Base-by-base conservation (phyloP, 2,113 vertebrate species). In the Bucco capensis region DNA sequence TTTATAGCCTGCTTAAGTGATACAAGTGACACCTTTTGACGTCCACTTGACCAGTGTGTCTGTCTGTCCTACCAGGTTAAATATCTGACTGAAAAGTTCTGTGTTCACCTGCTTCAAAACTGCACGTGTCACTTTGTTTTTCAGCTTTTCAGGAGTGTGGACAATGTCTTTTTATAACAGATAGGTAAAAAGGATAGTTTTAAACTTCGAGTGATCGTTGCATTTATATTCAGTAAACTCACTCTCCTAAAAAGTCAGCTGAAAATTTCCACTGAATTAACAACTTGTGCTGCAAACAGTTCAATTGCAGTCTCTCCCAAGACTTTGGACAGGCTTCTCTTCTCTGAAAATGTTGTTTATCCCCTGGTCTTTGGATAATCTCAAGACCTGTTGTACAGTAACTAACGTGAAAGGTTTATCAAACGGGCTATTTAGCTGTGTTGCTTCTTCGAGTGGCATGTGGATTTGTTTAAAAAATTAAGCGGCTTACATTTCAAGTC, bases 261-360 rank as follows among this genome's bases (percentile, higher is more conserved):
- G 73, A 90, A 64, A 86, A 83, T 90, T 93, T 78, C 70, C 57
- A 21, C 46, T 64, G 24, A 92, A 85, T 87, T 70, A 56, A 86
- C 44, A 30, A 30, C 8, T 83, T 53, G 5, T 40, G 19, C 73
- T 83, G 57, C 49, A 40, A 33, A 88, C 40, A 40, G 35, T 73
- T 92, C 12, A 33, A 15, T 58, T 76, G 35, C 38, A 54, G 22
- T 73, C 65, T 88, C 60, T 75, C 82, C 76, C 77, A 66, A 91
- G 62, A 71, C 37, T 92, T 73, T 60, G 47, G 78, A 42, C 65
- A 67, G 53, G 73, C 49, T 67, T 77, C 40, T 73, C 49, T 85
- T 89, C 62, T n/a, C 69, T 88, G 40, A 35, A 83, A 79, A 80
- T 91, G 56, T 83, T 92, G 27, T 81, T 94, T 86, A 56, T 96